Evolutionary conservation across 2,888 invertebrate genomes (phyloP).

Genomic region (Pristionchus mayeri): DNA sequence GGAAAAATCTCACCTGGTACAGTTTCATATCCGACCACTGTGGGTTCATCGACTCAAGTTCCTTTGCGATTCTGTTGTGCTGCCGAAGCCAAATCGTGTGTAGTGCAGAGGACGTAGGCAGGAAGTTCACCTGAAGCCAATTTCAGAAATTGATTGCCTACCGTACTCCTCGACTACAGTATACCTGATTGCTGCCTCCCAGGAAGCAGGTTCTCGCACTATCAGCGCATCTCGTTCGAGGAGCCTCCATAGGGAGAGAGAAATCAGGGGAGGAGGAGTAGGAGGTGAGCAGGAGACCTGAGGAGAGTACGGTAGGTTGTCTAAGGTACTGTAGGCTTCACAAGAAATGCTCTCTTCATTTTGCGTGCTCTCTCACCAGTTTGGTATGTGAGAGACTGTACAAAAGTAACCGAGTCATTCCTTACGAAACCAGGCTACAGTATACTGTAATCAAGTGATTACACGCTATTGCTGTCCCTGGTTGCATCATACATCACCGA

Average conservation of each 20-base stretch:
- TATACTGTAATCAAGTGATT: too few relatives aligned
- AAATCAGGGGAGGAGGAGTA: slow-evolving; percentile 42
- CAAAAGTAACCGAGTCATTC: too few relatives aligned
- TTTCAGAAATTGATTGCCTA: not conserved
- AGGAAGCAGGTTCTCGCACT: slow-evolving; percentile 10
- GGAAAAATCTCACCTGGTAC: slow-evolving; percentile 67
- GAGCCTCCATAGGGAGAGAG: slow-evolving; percentile 19
- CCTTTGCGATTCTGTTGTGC: slow-evolving; percentile 72
- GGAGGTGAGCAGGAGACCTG: slow-evolving; percentile 40
- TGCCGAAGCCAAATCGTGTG: slow-evolving; percentile 71
- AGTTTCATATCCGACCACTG: slow-evolving; percentile 77
- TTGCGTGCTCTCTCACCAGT: too few relatives aligned
- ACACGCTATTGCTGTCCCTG: too few relatives aligned
- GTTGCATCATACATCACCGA: too few relatives aligned
- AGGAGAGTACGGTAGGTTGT: not conserved
- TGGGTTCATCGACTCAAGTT: slow-evolving; percentile 71
- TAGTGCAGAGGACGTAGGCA: slow-evolving; percentile 61
- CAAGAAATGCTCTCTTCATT: too few relatives aligned
- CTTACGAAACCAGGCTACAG: too few relatives aligned
- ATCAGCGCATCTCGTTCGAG: slow-evolving; percentile 35
- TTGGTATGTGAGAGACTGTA: too few relatives aligned
- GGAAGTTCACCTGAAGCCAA: slow-evolving; percentile 63
- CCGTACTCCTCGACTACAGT: not conserved
- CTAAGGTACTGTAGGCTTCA: too few relatives aligned
- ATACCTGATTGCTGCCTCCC: slow-evolving; percentile 55